Base-by-base conservation (phyloP, 1,140 invertebrate species). In the Drosophila sp. region DNA sequence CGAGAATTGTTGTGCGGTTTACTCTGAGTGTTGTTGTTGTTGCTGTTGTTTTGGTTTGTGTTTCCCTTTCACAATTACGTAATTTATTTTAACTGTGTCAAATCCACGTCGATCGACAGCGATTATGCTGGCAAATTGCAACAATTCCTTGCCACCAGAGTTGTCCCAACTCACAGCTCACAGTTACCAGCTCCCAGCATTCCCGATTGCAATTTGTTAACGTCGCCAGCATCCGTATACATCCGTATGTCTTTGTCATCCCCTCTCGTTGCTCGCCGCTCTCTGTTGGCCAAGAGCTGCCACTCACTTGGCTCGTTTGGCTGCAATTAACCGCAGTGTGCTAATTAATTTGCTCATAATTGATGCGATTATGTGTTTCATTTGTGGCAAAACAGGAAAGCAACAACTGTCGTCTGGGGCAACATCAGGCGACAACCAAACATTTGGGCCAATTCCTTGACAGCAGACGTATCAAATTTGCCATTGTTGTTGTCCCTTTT, bases 321-420 rank as follows among this genome's bases (percentile, higher is more conserved):
- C 82, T 87, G 82, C 83, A 83, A 89, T 89, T 89, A 89, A 89
- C 83, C 83, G 73, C 83, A 83, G 70, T 74, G 83, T 89, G 83
- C 83, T 89, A 89, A 89, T 89, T 89, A 89, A 89, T 89, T 89
- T 89, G 79, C 83, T 89, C 83, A 89, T 89, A 89, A 89, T 89
- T 89, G 83, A 89, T 89, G 83, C 76, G 76, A 89, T 89, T 89
- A 89, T 89, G 79, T 83, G 83, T 73, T 79, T 66, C 58, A 80
- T 70, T 77, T 80, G 76, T 66, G 71, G 36, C 70, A 69, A 50
- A 73, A 77, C 56, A 80, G 14, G 61, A 45, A 41, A 41, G 16
- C 50, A 56, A 50, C 62, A 48, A 71, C 72, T 73, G 45, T 27
- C 66, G 78, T 83, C 82, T 45, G 58, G 81, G 82, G 75, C 62